phyloP scores from a whole-genome alignment of 2,888 invertebrate genomes.

The Lochmaea capreae region DNA sequence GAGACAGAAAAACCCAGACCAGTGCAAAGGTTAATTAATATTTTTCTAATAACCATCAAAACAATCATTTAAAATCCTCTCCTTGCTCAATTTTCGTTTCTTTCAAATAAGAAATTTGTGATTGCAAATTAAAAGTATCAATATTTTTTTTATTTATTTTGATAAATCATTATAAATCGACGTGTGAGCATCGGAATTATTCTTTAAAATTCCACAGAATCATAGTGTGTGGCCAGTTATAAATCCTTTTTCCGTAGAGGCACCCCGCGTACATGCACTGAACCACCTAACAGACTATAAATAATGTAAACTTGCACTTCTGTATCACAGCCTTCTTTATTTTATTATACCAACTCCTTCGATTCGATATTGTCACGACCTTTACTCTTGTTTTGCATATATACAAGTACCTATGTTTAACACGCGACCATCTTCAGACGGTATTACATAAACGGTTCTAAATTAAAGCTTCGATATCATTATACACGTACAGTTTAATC shows the following conservation, averaged over 20 bases:
- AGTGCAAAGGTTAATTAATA: no score
- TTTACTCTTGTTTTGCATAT: slow-evolving; percentile 27
- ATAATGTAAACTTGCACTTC: slow-evolving; percentile 54
- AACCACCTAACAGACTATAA: slow-evolving; percentile 61
- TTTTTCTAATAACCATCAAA: no score
- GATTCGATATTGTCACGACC: slow-evolving; percentile 32
- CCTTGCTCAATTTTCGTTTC: no score
- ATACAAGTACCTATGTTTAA: not conserved
- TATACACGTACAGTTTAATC: no score
- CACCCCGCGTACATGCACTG: slow-evolving; percentile 58
- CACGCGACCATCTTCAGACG: not conserved
- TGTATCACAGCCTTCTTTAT: slow-evolving; percentile 46
- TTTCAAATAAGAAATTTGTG: no score
- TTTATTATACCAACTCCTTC: slow-evolving; percentile 39
- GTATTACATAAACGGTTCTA: not conserved
- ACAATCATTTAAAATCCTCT: no score
- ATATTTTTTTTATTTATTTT: not conserved
- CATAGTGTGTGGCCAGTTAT: slow-evolving; percentile 61
- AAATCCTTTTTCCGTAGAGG: slow-evolving; percentile 58
- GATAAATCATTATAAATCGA: slow-evolving; percentile 41
- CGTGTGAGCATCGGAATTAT: slow-evolving; percentile 34
- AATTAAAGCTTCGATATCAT: no score
- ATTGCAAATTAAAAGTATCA: not conserved
- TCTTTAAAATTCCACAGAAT: slow-evolving; percentile 45
- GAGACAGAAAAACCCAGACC: no score